Conservation (phyloP, 2,888 invertebrate genomes). For the Ophonus ardosiacus region DNA sequence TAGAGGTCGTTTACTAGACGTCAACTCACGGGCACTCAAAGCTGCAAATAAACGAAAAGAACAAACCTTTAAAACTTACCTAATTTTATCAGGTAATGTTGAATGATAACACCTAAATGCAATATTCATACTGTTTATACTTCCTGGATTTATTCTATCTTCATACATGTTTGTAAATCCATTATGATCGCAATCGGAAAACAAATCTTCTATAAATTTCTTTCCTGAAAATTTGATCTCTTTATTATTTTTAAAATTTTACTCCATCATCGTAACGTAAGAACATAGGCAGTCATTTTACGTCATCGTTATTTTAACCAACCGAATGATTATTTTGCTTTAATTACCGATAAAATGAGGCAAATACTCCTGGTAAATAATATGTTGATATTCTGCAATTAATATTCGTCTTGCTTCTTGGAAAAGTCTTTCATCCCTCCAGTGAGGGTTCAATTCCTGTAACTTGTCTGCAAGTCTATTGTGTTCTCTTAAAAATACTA, state of each 20-base stretch:
- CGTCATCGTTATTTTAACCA: no score
- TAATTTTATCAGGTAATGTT: constrained; percentile 31
- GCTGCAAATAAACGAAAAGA: no score
- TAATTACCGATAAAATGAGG: constrained; percentile 65
- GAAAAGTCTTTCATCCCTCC: constrained; percentile 71
- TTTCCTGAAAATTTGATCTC: constrained; percentile 21
- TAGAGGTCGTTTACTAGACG: no score
- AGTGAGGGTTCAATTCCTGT: constrained; percentile 71
- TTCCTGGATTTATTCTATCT: constrained; percentile 29
- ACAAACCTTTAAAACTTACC: constrained; percentile 4
- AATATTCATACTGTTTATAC: constrained; percentile 52
- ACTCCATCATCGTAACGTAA: no score
- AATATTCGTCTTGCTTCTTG: constrained; percentile 70
- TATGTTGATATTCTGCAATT: constrained; percentile 71
- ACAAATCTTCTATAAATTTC: constrained; percentile 36
- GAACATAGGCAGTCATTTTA: no score
- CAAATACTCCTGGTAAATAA: constrained; percentile 71
- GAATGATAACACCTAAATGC: constrained; percentile 51
- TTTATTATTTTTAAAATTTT: no score
- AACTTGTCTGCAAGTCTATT: constrained; percentile 70
- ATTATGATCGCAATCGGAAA: constrained; percentile 15
- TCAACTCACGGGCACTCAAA: no score
- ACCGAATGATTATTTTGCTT: not conserved
- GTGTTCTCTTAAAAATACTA: constrained; percentile 70
- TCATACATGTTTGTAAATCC: constrained; percentile 45